These are phyloP conservation scores for Perca schrenkii DNA, from an alignment of 2,113 vertebrate species.

Conservation along the genomic window DNA sequence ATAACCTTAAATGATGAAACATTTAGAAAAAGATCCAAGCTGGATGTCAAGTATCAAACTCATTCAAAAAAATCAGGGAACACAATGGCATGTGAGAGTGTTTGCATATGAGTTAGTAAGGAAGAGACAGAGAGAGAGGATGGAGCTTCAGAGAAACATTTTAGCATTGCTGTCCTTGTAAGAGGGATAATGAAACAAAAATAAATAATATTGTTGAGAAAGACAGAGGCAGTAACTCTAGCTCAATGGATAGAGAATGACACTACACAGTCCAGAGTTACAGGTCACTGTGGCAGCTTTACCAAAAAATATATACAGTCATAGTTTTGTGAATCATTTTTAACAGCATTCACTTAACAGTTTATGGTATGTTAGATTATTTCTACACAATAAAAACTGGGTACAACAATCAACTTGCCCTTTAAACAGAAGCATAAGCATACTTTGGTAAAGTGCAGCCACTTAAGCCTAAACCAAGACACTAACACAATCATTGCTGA, in stretches of 20 bases:
- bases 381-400: background rate
- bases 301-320: background rate
- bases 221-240: background rate
- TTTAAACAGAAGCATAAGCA: background rate
- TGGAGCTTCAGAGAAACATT: background rate
- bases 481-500: background rate
- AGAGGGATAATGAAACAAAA: conserved; percentile 7
- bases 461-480: background rate
- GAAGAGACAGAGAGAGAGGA: background rate
- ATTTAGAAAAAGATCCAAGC: background rate
- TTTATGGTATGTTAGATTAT: background rate
- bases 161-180: background rate
- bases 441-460: background rate
- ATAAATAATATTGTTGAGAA: background rate
- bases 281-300: background rate
- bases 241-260: background rate
- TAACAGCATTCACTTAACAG: background rate
- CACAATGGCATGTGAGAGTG: background rate
- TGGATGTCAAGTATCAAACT: background rate
- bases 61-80: background rate
- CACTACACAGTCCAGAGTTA: background rate
- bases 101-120: background rate
- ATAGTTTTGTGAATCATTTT: background rate
- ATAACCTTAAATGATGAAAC: background rate
- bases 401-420: background rate